phyloP scores from a whole-genome alignment of 2,113 vertebrate genomes.

The Antechinus flavipes region DNA sequence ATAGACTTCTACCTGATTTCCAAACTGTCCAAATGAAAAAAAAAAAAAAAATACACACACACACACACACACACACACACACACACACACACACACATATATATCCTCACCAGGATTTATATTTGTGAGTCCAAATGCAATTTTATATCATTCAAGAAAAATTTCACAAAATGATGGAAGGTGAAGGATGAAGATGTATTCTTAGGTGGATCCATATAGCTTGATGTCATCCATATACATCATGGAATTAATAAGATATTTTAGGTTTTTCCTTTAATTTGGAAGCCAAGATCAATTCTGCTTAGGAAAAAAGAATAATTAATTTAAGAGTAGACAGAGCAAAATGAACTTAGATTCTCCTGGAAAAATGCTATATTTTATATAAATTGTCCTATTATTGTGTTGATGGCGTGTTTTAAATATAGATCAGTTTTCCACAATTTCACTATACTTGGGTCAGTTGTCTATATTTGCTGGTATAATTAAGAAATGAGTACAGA shows the following conservation, averaged over 20 bases:
- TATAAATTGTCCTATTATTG: background rate
- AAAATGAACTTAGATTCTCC: background rate
- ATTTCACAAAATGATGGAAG: background rate
- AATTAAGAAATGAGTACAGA: background rate
- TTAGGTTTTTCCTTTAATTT: background rate
- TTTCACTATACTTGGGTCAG: background rate
- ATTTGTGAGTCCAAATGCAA: background rate
- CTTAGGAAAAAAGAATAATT: background rate
- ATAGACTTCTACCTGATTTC: background rate
- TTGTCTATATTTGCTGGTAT: background rate
- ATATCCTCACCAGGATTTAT: background rate
- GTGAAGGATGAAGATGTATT: background rate
- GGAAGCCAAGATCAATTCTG: background rate
- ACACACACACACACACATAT: background rate
- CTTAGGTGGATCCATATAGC: background rate
- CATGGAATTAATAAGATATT: background rate
- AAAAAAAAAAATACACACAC: too few relatives aligned
- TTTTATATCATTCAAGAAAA: background rate
- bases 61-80: too few relatives aligned
- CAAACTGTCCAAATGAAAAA: background rate
- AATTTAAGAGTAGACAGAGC: background rate
- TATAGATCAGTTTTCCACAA: background rate
- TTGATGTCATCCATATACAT: background rate
- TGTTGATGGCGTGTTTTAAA: background rate
- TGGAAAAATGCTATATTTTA: background rate